phyloP scores from a whole-genome alignment of 2,113 vertebrate genomes.

The Scomber colias region DNA sequence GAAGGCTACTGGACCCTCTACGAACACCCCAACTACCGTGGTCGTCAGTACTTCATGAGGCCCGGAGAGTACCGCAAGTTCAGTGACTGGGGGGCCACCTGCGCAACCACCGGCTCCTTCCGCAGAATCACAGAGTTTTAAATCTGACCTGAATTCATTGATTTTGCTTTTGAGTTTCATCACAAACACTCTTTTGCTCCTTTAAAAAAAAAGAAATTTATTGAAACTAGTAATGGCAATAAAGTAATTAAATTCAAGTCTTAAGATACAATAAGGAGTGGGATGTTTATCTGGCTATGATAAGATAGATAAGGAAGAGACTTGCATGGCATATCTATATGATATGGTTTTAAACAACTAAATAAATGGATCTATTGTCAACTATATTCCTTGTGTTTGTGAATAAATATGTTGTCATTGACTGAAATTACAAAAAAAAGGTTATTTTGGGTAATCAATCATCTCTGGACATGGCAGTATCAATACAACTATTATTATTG shows the following conservation, averaged over 20 bases:
- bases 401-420: constrained; percentile 37
- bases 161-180: constrained; percentile 14
- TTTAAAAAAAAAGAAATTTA: neutral
- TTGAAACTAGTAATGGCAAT: constrained; percentile 46
- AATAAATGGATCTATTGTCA: constrained; percentile 60
- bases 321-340: constrained; percentile 2
- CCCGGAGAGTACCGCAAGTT: constrained; percentile 78
- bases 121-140: constrained; percentile 77
- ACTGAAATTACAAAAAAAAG: neutral
- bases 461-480: neutral
- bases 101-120: constrained; percentile 79
- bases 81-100: constrained; percentile 77
- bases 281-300: neutral
- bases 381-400: constrained; percentile 41
- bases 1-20: constrained; percentile 81
- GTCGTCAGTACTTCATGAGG: constrained; percentile 80
- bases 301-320: neutral
- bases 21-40: constrained; percentile 74
- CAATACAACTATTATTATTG: neutral
- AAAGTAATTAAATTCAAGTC: neutral
- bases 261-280: neutral
- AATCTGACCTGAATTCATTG: neutral
- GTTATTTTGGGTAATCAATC: neutral
- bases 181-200: neutral
- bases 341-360: constrained; percentile 23